phyloP scores from a whole-genome alignment of 2,888 invertebrate genomes.

The Ophion slaviceki region DNA sequence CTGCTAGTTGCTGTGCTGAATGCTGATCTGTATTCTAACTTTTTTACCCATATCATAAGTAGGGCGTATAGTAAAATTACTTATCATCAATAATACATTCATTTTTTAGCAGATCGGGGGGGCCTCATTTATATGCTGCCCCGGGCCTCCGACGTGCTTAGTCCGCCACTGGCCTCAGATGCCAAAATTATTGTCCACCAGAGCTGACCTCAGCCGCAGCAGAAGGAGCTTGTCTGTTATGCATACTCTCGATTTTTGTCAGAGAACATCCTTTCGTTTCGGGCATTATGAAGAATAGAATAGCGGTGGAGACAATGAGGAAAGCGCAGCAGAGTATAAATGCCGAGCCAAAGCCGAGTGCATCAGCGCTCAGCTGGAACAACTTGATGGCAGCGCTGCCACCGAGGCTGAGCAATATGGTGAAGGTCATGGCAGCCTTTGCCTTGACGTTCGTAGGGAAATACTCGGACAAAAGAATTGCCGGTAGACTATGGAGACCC shows the following conservation, averaged over 20 bases:
- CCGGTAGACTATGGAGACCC: slow-evolving; percentile 64
- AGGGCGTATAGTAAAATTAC: too few species aligned
- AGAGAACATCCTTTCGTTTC: slow-evolving; percentile 29
- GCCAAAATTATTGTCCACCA: slow-evolving; percentile 14
- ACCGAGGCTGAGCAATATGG: slow-evolving; percentile 4
- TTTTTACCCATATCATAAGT: too few species aligned
- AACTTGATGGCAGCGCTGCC: slow-evolving; percentile 6
- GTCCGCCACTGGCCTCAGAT: neutral
- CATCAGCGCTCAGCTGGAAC: slow-evolving; percentile 19
- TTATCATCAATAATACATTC: too few species aligned
- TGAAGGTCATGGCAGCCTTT: slow-evolving; percentile 60
- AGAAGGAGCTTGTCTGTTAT: neutral
- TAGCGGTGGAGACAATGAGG: neutral
- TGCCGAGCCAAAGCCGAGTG: slow-evolving; percentile 28
- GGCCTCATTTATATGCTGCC: too few species aligned
- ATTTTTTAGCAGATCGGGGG: too few species aligned
- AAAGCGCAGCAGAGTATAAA: slow-evolving; percentile 10
- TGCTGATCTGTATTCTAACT: too few species aligned
- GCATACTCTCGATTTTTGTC: slow-evolving; percentile 30
- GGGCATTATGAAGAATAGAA: slow-evolving; percentile 29
- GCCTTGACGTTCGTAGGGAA: slow-evolving; percentile 66
- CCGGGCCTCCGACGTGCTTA: too few species aligned
- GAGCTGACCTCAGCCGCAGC: neutral
- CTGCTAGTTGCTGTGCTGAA: too few species aligned
- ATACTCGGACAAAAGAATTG: slow-evolving; percentile 64